Conservation (phyloP, 2,113 vertebrate genomes). For the Bombycilla garrulus region DNA sequence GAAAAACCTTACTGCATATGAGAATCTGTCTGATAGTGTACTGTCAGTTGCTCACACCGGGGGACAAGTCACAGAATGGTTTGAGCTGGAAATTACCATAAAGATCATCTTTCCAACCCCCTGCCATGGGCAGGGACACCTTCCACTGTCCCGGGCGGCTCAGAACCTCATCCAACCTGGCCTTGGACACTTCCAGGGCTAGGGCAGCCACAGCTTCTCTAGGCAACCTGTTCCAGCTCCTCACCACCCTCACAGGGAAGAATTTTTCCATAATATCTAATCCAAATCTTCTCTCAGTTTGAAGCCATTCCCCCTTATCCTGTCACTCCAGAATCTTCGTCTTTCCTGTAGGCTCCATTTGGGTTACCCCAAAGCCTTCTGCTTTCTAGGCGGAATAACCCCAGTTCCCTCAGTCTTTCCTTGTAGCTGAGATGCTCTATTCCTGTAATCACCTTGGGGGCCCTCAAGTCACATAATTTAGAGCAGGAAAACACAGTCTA, state of each 20-base stretch:
- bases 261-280: not conserved
- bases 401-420: not conserved
- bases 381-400: not conserved
- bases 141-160: not conserved
- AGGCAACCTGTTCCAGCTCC: no score
- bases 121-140: not conserved
- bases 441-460: not conserved
- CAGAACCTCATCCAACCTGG: not conserved
- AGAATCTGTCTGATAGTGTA: not conserved
- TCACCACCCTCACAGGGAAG: not conserved
- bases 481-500: not conserved
- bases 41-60: not conserved
- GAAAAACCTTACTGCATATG: not conserved
- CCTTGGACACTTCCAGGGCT: not conserved
- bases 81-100: not conserved
- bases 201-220: no score
- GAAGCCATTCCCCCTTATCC: not conserved
- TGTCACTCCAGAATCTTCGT: not conserved
- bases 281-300: not conserved
- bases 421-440: not conserved
- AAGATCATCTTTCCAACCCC: not conserved
- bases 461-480: not conserved
- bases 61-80: not conserved
- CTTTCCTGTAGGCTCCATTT: not conserved
- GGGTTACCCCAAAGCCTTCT: not conserved